These are phyloP conservation scores for Nibea albiflora DNA, from an alignment of 2,113 vertebrate species.

Conservation along the genomic window DNA sequence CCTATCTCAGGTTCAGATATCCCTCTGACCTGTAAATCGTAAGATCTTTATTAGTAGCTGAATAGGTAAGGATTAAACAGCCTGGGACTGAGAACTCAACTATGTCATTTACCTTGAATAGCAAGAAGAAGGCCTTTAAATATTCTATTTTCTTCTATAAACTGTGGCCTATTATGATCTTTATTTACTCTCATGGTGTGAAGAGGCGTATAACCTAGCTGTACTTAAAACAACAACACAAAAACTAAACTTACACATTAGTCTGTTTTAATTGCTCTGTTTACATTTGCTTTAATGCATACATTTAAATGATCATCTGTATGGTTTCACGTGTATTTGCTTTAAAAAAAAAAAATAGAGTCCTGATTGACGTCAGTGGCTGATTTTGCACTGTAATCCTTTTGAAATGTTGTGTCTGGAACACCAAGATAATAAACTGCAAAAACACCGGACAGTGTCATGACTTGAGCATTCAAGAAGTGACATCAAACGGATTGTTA, in stretches of 20 bases:
- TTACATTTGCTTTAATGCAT: neutral
- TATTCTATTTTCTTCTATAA: neutral
- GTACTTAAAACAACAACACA: too few species aligned
- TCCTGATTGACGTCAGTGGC: neutral
- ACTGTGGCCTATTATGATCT: too few species aligned
- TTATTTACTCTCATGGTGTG: too few species aligned
- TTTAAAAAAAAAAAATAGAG: neutral
- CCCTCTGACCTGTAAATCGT: constrained; percentile 14
- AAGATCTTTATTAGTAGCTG: neutral
- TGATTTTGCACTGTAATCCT: neutral
- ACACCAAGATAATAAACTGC: neutral
- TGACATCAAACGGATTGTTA: neutral
- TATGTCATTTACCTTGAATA: neutral
- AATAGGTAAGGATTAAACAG: neutral
- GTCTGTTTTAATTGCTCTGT: neutral
- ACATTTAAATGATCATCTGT: neutral
- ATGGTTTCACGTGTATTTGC: neutral
- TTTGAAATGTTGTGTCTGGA: neutral
- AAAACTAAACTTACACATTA: too few species aligned
- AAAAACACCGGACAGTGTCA: neutral
- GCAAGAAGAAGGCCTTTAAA: neutral
- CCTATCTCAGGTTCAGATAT: neutral
- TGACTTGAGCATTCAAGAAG: neutral
- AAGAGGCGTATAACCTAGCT: too few species aligned
- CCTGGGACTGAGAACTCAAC: neutral